phyloP scores from a whole-genome alignment of 1,140 invertebrate species.

The Euura saliciscinereae region DNA sequence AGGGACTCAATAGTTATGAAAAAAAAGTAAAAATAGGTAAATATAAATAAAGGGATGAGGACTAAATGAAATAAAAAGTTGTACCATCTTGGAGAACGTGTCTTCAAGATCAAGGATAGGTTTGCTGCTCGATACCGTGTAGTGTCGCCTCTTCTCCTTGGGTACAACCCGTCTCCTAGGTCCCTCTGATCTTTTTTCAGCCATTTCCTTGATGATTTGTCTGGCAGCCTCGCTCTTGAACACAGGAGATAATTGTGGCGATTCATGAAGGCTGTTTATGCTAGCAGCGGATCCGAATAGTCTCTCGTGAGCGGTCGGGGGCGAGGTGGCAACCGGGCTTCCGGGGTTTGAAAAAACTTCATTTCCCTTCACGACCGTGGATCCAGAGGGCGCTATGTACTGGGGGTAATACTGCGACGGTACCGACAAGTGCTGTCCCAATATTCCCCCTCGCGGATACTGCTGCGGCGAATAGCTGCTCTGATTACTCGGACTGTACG shows the following conservation, averaged over 20 bases:
- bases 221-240: conserved; percentile 85
- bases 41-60: conserved; percentile 17
- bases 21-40: neutral
- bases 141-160: conserved; percentile 82
- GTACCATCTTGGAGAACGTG: conserved; percentile 54
- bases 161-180: conserved; percentile 68
- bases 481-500: conserved; percentile 41
- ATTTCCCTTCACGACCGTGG: conserved; percentile 6
- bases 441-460: conserved; percentile 26
- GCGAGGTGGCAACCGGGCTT: conserved; percentile 31
- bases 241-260: conserved; percentile 63
- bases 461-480: conserved; percentile 27
- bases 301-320: conserved; percentile 51
- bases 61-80: conserved; percentile 23
- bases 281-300: conserved; percentile 47
- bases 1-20: too few relatives aligned
- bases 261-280: conserved; percentile 32
- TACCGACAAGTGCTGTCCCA: conserved; percentile 21
- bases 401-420: conserved; percentile 20
- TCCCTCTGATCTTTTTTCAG: conserved; percentile 55
- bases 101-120: conserved; percentile 56
- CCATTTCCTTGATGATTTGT: conserved; percentile 85
- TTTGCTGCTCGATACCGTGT: conserved; percentile 81
- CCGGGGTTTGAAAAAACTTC: neutral
- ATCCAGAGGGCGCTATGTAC: conserved; percentile 11